Conservation (phyloP, 2,113 vertebrate species). For the Vicugna pacos region DNA sequence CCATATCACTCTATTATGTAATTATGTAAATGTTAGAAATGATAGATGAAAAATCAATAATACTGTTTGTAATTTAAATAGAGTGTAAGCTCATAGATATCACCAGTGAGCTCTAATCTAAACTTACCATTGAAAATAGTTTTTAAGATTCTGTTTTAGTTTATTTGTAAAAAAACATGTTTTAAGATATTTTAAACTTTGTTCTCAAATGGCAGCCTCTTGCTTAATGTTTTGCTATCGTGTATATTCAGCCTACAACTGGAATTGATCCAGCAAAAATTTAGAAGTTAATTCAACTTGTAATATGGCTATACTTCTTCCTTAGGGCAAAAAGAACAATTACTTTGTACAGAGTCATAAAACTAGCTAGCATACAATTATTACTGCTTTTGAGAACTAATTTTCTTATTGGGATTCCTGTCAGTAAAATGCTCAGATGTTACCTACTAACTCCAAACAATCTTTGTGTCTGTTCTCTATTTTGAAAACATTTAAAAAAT, state of each 20-base stretch:
- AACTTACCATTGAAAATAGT: conserved; percentile 3
- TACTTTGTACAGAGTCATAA: conserved; percentile 31
- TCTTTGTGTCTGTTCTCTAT: conserved; percentile 26
- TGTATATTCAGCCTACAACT: background rate
- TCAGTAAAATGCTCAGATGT: background rate
- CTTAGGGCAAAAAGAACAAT: background rate
- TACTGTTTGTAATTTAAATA: conserved; percentile 51
- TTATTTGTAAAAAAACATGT: conserved; percentile 35
- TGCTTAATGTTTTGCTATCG: conserved; percentile 47
- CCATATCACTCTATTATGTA: background rate
- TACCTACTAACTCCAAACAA: background rate
- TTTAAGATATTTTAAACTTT: conserved; percentile 41
- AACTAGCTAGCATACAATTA: background rate
- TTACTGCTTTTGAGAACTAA: conserved; percentile 23
- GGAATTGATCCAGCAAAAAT: conserved; percentile 7
- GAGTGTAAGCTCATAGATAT: conserved; percentile 3
- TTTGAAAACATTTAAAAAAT: conserved; percentile 23
- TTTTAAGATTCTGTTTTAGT: conserved; percentile 46
- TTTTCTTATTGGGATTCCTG: background rate
- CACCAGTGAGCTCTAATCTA: background rate
- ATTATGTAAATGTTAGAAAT: conserved; percentile 17
- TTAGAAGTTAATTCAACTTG: conserved; percentile 12
- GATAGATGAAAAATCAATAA: conserved; percentile 6
- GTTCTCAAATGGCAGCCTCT: background rate
- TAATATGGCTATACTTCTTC: background rate